Evolutionary conservation across 2,113 vertebrate species (phyloP), one percentile per base, ranked within the genome.

Genomic region (Maccullochella peelii): DNA sequence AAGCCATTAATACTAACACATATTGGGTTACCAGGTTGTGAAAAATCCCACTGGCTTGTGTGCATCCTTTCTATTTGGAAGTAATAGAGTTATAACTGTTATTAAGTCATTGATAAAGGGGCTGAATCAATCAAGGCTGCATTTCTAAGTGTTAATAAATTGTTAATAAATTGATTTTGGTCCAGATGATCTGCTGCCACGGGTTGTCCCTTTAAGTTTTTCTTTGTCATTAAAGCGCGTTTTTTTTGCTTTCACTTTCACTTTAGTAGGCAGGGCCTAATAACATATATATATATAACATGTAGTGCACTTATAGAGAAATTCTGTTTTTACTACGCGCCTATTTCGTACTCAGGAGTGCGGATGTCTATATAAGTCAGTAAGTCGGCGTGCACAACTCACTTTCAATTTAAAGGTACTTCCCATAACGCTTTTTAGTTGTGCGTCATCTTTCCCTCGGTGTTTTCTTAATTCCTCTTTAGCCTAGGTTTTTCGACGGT

Each of bases 231-330:
- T 5, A 6, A 2, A 6, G 1, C 16, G 21, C 1, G n/a, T n/a
- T n/a, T n/a, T n/a, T n/a, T 52, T 18, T 6, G 2, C 66, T 77
- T 77, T 83, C 73, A 70, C 83, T 85, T 85, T 85, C 71, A 30
- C n/a, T 63, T 47, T 12, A 0, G 4, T 0, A 16, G 0, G 1
- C 0, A n/a, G n/a, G n/a, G n/a, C n/a, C n/a, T n/a, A n/a, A n/a
- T n/a, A n/a, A n/a, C n/a, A n/a, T n/a, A n/a, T n/a, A n/a, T n/a
- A n/a, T n/a, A n/a, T 44, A 2, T 20, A 7, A 5, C 9, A 12
- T 50, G 0, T 50, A 49, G 58, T 38, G 36, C 6, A 3, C 10
- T 21, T 65, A 21, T 1, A 1, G 0, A 58, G 11, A 4, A 11
- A 30, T 44, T 30, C 2, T 2, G 5, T 1, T 25, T 4, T 42